Evolutionary conservation across 2,797 vertebrate genomes (phyloP).

Genomic region (Alauda arvensis): DNA sequence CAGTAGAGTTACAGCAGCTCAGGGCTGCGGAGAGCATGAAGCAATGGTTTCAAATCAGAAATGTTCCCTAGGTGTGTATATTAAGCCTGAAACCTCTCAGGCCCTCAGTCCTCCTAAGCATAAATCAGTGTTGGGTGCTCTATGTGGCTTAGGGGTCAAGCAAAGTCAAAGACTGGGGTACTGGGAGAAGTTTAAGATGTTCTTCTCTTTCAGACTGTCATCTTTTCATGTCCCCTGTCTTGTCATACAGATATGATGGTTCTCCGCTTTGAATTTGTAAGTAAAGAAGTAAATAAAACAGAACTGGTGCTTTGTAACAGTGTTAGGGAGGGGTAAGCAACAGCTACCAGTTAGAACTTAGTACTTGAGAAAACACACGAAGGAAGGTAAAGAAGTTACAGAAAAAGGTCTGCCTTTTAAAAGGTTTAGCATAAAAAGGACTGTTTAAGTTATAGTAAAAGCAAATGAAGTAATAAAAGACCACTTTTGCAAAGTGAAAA

Average conservation of each 20-base stretch:
- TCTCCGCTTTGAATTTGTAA: neutral
- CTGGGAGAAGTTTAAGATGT: neutral
- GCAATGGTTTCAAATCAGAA: neutral
- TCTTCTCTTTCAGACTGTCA: neutral
- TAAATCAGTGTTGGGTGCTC: neutral
- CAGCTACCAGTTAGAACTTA: neutral
- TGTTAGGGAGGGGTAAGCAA: neutral
- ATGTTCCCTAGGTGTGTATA: neutral
- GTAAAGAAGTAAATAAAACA: neutral
- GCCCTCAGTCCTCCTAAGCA: accelerated
- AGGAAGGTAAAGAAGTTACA: neutral
- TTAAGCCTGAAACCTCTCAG: neutral
- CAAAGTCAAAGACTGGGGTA: neutral
- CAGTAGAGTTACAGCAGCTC: neutral
- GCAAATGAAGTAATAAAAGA: neutral
- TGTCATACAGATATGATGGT: neutral
- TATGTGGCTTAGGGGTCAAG: neutral
- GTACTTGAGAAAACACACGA: neutral
- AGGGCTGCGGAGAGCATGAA: neutral
- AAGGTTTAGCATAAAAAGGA: neutral
- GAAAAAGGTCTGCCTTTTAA: neutral
- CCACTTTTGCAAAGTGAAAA: neutral
- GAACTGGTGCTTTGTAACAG: neutral
- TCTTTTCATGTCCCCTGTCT: neutral
- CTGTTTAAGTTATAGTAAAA: neutral